Conservation (phyloP, 2,888 invertebrate species). For the Patella caerulea region DNA sequence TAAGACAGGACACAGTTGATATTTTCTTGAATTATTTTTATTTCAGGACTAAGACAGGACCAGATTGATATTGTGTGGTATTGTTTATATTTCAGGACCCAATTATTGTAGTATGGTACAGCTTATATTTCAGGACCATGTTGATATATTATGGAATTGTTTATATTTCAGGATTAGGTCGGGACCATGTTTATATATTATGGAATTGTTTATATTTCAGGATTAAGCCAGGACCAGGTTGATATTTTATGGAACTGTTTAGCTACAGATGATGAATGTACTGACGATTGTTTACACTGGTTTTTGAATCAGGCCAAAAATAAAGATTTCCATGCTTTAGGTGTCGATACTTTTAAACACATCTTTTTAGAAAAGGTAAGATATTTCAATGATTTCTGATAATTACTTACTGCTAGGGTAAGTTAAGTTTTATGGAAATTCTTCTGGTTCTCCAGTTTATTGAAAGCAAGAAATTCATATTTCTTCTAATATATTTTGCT, state of each 20-base stretch:
- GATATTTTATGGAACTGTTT: slow-evolving; percentile 93
- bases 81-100: too few relatives aligned
- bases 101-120: too few relatives aligned
- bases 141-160: background rate
- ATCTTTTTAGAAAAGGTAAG: slow-evolving; percentile 84
- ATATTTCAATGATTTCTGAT: background rate
- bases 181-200: slow-evolving; percentile 86
- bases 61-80: too few relatives aligned
- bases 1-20: too few relatives aligned
- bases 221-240: slow-evolving; percentile 82
- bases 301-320: slow-evolving; percentile 91
- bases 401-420: background rate
- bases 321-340: slow-evolving; percentile 89
- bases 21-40: too few relatives aligned
- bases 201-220: slow-evolving; percentile 33
- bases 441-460: background rate
- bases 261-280: slow-evolving; percentile 86
- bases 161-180: slow-evolving; percentile 60
- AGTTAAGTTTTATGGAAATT: background rate
- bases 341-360: slow-evolving; percentile 87
- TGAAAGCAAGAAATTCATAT: background rate
- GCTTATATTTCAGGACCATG: too few relatives aligned
- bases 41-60: too few relatives aligned
- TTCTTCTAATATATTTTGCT: background rate
- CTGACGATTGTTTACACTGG: slow-evolving; percentile 95